Conservation (phyloP, 2,888 invertebrate genomes). For the Sinopyrophorus schimmeli region DNA sequence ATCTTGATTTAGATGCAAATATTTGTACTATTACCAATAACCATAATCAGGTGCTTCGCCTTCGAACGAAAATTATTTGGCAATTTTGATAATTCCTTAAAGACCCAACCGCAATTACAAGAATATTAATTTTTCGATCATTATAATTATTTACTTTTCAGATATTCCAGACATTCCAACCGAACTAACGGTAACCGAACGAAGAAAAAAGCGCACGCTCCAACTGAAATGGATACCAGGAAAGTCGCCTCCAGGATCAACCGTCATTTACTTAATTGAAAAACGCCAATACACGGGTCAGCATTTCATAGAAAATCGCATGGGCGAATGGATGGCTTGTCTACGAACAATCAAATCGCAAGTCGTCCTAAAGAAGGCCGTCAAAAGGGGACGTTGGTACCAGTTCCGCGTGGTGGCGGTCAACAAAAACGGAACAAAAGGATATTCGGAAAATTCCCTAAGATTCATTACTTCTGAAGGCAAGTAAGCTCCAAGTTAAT, state of each 20-base stretch:
- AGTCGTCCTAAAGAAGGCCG: slow-evolving; percentile 59
- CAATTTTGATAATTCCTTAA: no score
- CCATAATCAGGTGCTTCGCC: no score
- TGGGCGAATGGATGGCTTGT: slow-evolving; percentile 68
- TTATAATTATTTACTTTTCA: slow-evolving; percentile 44
- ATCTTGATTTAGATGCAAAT: slow-evolving; percentile 33
- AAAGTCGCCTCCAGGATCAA: slow-evolving; percentile 40
- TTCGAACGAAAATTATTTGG: no score
- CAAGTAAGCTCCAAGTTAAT: slow-evolving; percentile 30
- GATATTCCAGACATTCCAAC: slow-evolving; percentile 67
- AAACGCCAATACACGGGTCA: slow-evolving; percentile 72
- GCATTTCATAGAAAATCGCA: slow-evolving; percentile 64
- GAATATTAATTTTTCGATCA: no score
- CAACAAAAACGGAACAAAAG: slow-evolving; percentile 70
- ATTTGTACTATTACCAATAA: no score
- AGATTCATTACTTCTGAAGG: slow-evolving; percentile 63
- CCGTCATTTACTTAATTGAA: slow-evolving; percentile 65
- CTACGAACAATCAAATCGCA: slow-evolving; percentile 60
- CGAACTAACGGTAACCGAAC: slow-evolving; percentile 63
- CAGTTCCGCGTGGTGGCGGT: slow-evolving; percentile 78
- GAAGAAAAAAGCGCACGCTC: slow-evolving; percentile 58
- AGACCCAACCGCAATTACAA: no score
- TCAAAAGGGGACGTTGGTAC: slow-evolving; percentile 76
- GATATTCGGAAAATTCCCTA: slow-evolving; percentile 66
- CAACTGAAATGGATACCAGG: slow-evolving; percentile 51